Conservation (phyloP, 2,888 invertebrate species). For the Drosophila paracracens region DNA sequence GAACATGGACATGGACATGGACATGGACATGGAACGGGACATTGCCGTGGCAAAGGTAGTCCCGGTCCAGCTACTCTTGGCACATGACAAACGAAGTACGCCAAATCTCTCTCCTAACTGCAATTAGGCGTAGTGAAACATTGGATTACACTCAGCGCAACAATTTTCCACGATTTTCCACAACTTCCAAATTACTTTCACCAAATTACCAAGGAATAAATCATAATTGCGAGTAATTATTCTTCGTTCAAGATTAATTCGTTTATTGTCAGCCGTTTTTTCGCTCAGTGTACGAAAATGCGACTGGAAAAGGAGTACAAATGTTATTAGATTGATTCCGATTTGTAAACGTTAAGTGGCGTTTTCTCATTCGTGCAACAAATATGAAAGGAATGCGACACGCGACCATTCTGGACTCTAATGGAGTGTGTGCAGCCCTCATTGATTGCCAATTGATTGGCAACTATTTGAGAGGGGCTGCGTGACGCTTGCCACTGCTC, state of each 20-base stretch:
- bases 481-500: too few relatives aligned
- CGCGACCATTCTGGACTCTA: constrained; percentile 29
- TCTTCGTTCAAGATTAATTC: too few relatives aligned
- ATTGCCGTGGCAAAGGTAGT: not conserved
- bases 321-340: not conserved
- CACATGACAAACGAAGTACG: not conserved
- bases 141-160: not conserved
- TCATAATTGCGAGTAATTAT: too few relatives aligned
- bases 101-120: not conserved
- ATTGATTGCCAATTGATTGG: constrained; percentile 74
- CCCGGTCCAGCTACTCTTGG: not conserved
- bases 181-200: not conserved
- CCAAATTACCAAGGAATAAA: too few relatives aligned
- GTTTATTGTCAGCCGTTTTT: not conserved
- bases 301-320: too few relatives aligned
- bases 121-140: not conserved
- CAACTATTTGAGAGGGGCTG: constrained; percentile 3
- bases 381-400: not conserved
- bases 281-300: not conserved
- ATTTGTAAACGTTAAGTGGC: not conserved
- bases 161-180: not conserved
- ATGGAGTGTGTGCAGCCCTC: constrained; percentile 40
- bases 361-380: not conserved
- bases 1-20: constrained; percentile 10
- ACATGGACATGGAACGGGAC: constrained; percentile 12